Base-by-base conservation (phyloP, 2,113 vertebrate species). In the Synchiropus splendidus region DNA sequence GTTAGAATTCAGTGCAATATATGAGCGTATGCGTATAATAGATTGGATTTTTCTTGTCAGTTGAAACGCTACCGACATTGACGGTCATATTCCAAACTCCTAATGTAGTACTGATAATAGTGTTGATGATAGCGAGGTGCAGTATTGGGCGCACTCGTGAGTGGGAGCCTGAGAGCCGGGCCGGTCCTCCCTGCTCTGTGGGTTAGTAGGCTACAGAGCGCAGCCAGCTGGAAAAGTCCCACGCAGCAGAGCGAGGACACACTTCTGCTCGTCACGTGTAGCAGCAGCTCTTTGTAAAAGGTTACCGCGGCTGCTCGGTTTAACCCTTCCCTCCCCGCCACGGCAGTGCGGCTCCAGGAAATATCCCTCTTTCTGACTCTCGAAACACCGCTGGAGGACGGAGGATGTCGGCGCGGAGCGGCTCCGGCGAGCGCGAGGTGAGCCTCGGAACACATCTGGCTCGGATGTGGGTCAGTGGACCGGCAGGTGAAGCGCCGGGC, bases 241-340 rank as follows among this genome's bases (percentile, higher is more conserved):
- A 48, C 51, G 58, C 34, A 18, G 58, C 51, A 60, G 21, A 27
- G 48, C 2, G 60, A 46, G 67, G 72, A 69, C 80, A 80, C 80
- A 38, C 80, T 81, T 82, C 64, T 81, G 40, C 27, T 12, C 11
- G 80, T 86, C 84, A 87, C 83, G 77, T 84, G 85, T 58, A 69
- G 74, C 67, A 69, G 74, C 67, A 51, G 72, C 55, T 72, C 77
- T 75, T 64, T 67, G 71, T 78, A 76, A 81, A 81, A 86, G 83
- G 80, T 87, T 77, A 83, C 64, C 58, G 72, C 64, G 69, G 77
- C 58, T 70, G 75, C 63, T 40, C 21, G 8, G 36, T 16, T 79
- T 81, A 82, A 84, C 77, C 61, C 74, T 59, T 73, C 60, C 43
- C 31, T 57, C 9, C 18, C 53, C 48, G 32, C 27, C n/a, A n/a